These are phyloP conservation scores for Cyclophora albipunctata DNA, from an alignment of 2,888 invertebrate genomes.

Conservation along the genomic window DNA sequence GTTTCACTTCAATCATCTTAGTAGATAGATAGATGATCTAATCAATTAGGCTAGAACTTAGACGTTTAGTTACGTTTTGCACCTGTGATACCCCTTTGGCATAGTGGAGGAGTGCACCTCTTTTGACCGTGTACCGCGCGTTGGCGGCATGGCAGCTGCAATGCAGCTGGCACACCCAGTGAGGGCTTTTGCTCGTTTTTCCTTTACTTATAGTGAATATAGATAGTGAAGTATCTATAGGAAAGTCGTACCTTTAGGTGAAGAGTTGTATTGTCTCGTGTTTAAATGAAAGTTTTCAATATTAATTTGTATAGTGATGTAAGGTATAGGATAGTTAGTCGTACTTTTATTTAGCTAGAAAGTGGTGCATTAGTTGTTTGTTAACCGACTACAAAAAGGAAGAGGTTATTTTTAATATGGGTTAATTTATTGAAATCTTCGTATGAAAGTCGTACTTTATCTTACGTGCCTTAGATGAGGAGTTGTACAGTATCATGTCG, in stretches of 20 bases:
- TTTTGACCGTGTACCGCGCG: slow-evolving; percentile 25
- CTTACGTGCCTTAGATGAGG: no score
- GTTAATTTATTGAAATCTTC: no score
- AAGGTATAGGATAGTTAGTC: no score
- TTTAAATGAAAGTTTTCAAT: not conserved
- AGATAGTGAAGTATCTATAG: not conserved
- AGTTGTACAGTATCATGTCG: no score
- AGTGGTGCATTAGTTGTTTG: no score
- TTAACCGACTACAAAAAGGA: no score
- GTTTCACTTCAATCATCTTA: no score
- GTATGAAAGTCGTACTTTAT: no score
- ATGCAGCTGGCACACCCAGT: slow-evolving; percentile 47
- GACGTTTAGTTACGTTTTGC: slow-evolving; percentile 3
- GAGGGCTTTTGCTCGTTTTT: slow-evolving; percentile 63
- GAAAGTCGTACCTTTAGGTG: not conserved
- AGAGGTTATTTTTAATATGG: no score
- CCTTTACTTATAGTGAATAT: slow-evolving; percentile 11
- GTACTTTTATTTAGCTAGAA: no score
- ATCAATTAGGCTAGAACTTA: no score
- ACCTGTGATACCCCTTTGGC: slow-evolving; percentile 43
- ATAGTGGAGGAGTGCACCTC: slow-evolving; percentile 28
- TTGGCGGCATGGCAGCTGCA: slow-evolving; percentile 61
- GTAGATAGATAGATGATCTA: no score
- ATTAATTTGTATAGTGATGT: not conserved
- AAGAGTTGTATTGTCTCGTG: not conserved